Conservation (phyloP, 1,140 invertebrate genomes). For the Eriosoma lanigerum region DNA sequence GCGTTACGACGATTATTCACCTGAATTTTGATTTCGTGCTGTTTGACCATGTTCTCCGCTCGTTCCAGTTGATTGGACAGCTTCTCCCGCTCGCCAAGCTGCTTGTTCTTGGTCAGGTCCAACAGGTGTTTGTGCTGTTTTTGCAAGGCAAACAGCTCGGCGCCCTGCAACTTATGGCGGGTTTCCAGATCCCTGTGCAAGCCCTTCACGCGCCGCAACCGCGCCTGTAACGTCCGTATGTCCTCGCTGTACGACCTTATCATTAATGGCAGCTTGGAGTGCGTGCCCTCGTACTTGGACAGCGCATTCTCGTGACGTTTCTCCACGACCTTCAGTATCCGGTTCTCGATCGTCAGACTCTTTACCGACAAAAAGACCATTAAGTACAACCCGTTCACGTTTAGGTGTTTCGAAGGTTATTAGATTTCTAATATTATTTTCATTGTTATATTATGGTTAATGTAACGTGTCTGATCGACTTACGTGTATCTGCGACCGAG, state of each 20-base stretch:
- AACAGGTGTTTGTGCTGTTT: conserved; percentile 67
- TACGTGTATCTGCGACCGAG: not conserved
- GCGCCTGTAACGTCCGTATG: conserved; percentile 69
- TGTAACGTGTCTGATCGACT: not conserved
- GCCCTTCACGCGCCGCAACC: conserved; percentile 61
- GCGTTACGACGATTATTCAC: conserved; percentile 55
- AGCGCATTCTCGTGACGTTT: conserved; percentile 75
- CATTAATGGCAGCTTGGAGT: conserved; percentile 55
- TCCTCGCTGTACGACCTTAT: conserved; percentile 73
- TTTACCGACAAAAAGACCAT: no score
- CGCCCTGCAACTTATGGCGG: conserved; percentile 52
- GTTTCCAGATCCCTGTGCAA: conserved; percentile 52
- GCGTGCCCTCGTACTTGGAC: conserved; percentile 60
- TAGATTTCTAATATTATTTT: not conserved
- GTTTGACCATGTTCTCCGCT: conserved; percentile 65
- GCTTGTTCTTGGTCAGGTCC: conserved; percentile 70
- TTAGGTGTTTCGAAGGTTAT: not conserved
- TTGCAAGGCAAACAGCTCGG: conserved; percentile 61
- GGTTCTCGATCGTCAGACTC: conserved; percentile 75
- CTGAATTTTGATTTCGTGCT: conserved; percentile 71
- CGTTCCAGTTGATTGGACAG: conserved; percentile 67
- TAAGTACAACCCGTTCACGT: no score
- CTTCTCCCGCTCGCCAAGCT: conserved; percentile 72
- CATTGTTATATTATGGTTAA: no score
- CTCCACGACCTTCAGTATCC: conserved; percentile 70